Evolutionary conservation across 1,140 invertebrate genomes (phyloP), one percentile per base, ranked within the genome.

Genomic region (Scaptomyza graminum): DNA sequence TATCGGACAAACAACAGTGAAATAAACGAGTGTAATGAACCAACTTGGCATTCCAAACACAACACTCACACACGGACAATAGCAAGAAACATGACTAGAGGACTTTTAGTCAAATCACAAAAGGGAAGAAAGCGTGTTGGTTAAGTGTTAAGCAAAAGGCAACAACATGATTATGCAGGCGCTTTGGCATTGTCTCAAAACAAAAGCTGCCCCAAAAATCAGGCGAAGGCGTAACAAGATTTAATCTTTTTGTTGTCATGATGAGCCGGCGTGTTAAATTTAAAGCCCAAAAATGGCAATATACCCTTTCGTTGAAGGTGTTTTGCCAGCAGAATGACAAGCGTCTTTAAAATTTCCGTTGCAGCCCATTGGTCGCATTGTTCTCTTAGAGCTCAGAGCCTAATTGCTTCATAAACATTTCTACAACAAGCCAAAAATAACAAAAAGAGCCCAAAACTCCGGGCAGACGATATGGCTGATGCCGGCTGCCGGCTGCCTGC

Each of bases 331-430:
- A 60, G 64, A 39, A 72, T 72, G 72, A 69, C 66, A 56, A 47
- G 61, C 51, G 72, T 22, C 76, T 74, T 88, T 82, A 82, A 88
- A 71, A 76, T 82, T 82, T 83, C 65, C 68, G 68, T 67, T 82
- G 83, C 83, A 88, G 83, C 82, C 83, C 83, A 79, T 82, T 87
- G 79, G 60, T 68, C 83, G 72, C 83, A 88, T 88, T 88, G 83
- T 88, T 88, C 83, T 76, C 83, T 76, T 61, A 69, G 78, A 80
- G 68, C 78, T 76, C 76, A 71, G 62, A 65, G 79, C 72, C 83
- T 88, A 88, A 88, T 88, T 88, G 83, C 83, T 88, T 88, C 83
- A 88, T 88, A 85, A 85, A 85, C 82, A 85, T 85, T 85, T 85
- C 69, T 78, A 84, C 81, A 84, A 80, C 76, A 69, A 72, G 77